phyloP scores from a whole-genome alignment of 2,113 vertebrate species.

The Meleagris gallopavo region DNA sequence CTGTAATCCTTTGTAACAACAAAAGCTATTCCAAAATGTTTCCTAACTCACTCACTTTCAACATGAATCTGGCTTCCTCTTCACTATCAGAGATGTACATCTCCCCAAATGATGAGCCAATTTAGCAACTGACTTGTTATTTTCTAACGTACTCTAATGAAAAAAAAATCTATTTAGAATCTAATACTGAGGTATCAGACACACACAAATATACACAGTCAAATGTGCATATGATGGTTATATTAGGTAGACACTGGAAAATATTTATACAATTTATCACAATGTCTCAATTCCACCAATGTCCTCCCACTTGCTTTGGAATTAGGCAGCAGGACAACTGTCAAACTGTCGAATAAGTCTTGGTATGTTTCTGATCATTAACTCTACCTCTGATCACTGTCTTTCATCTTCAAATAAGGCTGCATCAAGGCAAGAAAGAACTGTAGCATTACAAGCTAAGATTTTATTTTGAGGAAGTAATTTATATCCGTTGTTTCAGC shows the following conservation, averaged over 20 bases:
- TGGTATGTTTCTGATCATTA: not conserved
- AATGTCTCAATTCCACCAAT: not conserved
- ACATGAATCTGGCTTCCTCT: not conserved
- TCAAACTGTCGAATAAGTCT: not conserved
- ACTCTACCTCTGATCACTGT: not conserved
- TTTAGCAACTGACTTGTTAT: not conserved
- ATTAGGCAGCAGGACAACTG: not conserved
- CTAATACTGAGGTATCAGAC: not conserved
- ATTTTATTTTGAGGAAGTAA: not conserved
- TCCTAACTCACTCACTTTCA: slow-evolving; percentile 25
- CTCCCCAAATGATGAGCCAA: not conserved
- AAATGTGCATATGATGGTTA: not conserved
- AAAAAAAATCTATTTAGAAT: not conserved
- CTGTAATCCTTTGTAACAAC: not conserved
- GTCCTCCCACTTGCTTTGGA: not conserved
- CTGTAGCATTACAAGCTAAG: not conserved
- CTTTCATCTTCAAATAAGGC: not conserved
- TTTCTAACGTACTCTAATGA: not conserved
- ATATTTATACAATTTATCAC: not conserved
- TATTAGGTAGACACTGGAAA: not conserved
- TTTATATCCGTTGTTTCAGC: not conserved
- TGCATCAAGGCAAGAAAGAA: not conserved
- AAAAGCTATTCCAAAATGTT: slow-evolving; percentile 26
- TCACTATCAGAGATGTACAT: not conserved
- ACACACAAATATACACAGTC: not conserved